Conservation (phyloP, 1,140 invertebrate genomes). For the Chrysomallon squamiferum region DNA sequence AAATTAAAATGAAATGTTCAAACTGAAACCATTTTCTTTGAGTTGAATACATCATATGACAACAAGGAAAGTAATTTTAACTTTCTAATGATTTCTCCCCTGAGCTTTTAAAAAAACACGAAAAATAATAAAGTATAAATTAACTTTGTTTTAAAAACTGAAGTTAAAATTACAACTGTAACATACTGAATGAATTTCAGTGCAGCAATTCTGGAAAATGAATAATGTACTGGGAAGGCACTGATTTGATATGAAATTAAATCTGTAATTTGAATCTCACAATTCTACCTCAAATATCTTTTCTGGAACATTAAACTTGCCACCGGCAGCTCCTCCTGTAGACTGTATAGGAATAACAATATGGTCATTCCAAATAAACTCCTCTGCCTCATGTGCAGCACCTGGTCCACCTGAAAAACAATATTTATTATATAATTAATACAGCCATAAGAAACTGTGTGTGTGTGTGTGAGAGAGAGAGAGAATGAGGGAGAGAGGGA, state of each 20-base stretch:
- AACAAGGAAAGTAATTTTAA: background rate
- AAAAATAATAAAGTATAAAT: no score
- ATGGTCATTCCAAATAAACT: constrained; percentile 63
- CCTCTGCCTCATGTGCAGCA: constrained; percentile 58
- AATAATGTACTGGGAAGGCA: background rate
- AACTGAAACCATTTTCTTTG: no score
- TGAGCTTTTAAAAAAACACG: no score
- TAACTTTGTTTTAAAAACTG: no score
- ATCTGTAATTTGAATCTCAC: no score
- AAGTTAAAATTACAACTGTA: no score
- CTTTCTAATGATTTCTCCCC: no score
- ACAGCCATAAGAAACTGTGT: no score
- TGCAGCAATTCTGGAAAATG: background rate
- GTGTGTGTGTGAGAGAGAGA: no score
- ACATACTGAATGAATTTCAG: background rate
- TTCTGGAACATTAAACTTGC: constrained; percentile 52
- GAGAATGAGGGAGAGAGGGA: no score
- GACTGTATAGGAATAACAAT: constrained; percentile 58
- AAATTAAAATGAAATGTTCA: background rate
- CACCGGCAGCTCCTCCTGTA: constrained; percentile 57
- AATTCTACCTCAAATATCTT: constrained; percentile 57
- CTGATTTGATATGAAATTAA: background rate
- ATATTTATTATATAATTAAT: no score
- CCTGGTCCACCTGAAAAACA: constrained; percentile 48
- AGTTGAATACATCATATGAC: no score